phyloP scores from a whole-genome alignment of 2,113 vertebrate genomes.

The Excalfactoria chinensis region DNA sequence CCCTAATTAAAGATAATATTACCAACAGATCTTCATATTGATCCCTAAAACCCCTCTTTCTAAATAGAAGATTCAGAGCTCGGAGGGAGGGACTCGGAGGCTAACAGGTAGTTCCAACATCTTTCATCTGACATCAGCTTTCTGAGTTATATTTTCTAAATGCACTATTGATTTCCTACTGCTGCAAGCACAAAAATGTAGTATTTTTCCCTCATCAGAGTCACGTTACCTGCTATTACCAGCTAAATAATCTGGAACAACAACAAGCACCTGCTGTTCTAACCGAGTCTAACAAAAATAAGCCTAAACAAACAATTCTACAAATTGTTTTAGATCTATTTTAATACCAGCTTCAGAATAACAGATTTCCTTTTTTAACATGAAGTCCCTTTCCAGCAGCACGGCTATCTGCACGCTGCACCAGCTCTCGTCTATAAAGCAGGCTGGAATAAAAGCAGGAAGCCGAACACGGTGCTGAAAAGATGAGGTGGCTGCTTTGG shows the following conservation, averaged over 20 bases:
- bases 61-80: slow-evolving; percentile 76
- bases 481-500: background rate
- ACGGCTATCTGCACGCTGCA: background rate
- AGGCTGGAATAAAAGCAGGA: background rate
- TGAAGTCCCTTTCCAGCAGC: background rate
- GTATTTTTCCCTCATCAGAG: background rate
- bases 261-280: background rate
- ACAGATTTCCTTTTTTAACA: background rate
- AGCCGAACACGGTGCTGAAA: background rate
- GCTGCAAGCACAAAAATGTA: background rate
- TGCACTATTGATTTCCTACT: slow-evolving; percentile 17
- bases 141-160: slow-evolving; percentile 14
- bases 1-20: slow-evolving; percentile 85
- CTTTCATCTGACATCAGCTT: slow-evolving; percentile 59
- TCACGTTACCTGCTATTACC: background rate
- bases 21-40: slow-evolving; percentile 82
- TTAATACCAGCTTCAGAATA: background rate
- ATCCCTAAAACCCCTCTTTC: slow-evolving; percentile 71
- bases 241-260: background rate
- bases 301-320: background rate
- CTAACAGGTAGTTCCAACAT: slow-evolving; percentile 59
- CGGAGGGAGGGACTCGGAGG: slow-evolving; percentile 46
- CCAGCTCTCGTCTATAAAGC: background rate
- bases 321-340: background rate
- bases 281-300: background rate